phyloP scores from a whole-genome alignment of 2,113 vertebrate genomes.

The Hemichromis elongatus region DNA sequence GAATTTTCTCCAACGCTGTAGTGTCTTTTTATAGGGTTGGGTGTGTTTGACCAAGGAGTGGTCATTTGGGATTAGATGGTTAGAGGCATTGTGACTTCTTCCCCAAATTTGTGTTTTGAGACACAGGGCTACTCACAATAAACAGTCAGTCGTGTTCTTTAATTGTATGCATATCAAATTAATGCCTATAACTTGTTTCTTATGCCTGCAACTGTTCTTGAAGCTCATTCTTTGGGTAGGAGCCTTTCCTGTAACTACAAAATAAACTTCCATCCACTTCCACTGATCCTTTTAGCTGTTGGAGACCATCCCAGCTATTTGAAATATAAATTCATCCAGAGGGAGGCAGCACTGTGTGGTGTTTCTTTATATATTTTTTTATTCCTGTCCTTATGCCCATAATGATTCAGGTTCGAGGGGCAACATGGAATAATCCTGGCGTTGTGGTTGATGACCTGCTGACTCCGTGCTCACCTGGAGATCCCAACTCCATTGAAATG shows the following conservation, averaged over 20 bases:
- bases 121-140: background rate
- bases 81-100: background rate
- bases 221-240: background rate
- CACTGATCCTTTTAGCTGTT: background rate
- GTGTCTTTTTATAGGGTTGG: background rate
- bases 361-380: background rate
- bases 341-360: accelerated
- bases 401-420: conserved; percentile 73
- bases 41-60: background rate
- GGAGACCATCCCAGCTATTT: background rate
- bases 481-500: conserved; percentile 82
- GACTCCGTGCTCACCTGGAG: conserved; percentile 87
- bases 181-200: background rate
- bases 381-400: background rate
- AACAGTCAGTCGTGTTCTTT: background rate
- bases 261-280: background rate
- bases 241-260: background rate
- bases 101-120: background rate
- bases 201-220: background rate
- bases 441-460: conserved; percentile 77
- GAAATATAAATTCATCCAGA: background rate
- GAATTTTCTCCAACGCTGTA: background rate
- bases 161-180: accelerated
- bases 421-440: conserved; percentile 72
- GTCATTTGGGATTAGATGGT: background rate